A percentile compares a stretch with the other conserved stretches of the same genome.
Evolutionary conservation across 2,113 vertebrate species (phyloP).

Genomic region (Peucedramus taeniatus): DNA sequence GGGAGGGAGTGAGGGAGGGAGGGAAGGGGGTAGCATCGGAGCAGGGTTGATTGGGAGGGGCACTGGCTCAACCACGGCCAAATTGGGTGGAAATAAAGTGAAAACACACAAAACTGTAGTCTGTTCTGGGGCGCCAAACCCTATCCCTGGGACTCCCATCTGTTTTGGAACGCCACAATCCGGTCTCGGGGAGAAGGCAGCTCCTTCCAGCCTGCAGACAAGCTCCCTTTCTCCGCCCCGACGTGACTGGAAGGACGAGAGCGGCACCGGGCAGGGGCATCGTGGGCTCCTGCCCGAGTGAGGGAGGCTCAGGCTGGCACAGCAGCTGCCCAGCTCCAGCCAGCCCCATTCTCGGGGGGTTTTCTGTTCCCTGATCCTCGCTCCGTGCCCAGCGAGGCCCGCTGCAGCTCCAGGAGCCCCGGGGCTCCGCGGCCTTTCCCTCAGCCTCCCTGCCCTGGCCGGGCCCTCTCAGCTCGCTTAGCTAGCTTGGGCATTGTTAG

Average conservation of each 20-base stretch:
- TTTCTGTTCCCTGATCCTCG: neutral
- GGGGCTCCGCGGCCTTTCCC: neutral
- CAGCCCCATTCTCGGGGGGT: neutral
- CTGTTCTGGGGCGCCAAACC: neutral
- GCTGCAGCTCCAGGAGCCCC: neutral
- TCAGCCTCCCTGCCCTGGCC: neutral
- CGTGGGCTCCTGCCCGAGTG: too few relatives aligned
- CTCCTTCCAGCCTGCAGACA: neutral
- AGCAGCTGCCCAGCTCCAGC: neutral
- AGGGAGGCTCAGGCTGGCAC: too few relatives aligned
- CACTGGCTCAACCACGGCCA: neutral
- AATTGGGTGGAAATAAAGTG: neutral
- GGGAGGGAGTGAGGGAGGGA: neutral
- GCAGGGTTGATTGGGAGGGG: accelerated
- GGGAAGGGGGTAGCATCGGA: accelerated
- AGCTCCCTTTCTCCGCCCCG: neutral
- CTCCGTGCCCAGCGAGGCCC: neutral
- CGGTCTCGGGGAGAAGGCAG: neutral
- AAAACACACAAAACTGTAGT: neutral
- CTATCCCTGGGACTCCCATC: neutral
- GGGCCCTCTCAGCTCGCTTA: accelerated
- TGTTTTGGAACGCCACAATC: neutral
- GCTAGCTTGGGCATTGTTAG: too few relatives aligned
- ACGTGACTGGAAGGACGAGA: neutral
- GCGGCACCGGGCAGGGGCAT: neutral